Base-by-base conservation (phyloP, 23 tunicate genomes). In the Phallusia fumigata region DNA sequence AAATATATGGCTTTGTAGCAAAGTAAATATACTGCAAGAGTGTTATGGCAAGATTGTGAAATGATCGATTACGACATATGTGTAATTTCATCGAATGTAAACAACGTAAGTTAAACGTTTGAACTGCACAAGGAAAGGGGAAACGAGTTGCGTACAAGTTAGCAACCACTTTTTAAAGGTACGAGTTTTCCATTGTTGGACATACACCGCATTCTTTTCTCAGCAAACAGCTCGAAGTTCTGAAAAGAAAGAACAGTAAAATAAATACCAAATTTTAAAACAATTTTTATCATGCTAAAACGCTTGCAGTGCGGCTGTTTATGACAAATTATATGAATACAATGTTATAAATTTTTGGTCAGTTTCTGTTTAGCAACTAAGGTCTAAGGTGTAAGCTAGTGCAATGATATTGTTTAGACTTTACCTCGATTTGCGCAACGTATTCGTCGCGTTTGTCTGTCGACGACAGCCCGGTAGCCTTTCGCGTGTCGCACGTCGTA, bases 201-300 rank as follows among this genome's bases (percentile, higher is more conserved):
- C 0, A 87, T 31, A 18, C 91, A 49, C 2, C 91, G 85, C 24
- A 18, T 36, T 15, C 85, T 87, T 65, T 65, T 76, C 52, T 81
- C 91, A 22, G 91, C 91, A 65, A 87, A 87, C 35, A 74, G 30
- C 76, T 87, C 91, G 74, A 87, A 87, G 33, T 87, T 86, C 91
- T 87, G 80, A 51, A 85, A 40, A 74, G 51, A n/a, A 72, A 31
- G 30, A 65, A 76, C 24, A 40, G 47, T 40, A 40, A 3, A 3
- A 40, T 3, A 40, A 40, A 47, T 3, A 24, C 10, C 8, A 40
- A 40, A 40, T 10, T n/a, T n/a, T n/a, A n/a, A n/a, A n/a, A n/a
- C n/a, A n/a, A n/a, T n/a, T n/a, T n/a, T n/a, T n/a, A n/a, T n/a
- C n/a, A n/a, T n/a, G n/a, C n/a, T n/a, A n/a, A n/a, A n/a, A n/a